Base-by-base conservation (phyloP, 1,140 invertebrate genomes). In the Thalassaphorura encarpata region DNA sequence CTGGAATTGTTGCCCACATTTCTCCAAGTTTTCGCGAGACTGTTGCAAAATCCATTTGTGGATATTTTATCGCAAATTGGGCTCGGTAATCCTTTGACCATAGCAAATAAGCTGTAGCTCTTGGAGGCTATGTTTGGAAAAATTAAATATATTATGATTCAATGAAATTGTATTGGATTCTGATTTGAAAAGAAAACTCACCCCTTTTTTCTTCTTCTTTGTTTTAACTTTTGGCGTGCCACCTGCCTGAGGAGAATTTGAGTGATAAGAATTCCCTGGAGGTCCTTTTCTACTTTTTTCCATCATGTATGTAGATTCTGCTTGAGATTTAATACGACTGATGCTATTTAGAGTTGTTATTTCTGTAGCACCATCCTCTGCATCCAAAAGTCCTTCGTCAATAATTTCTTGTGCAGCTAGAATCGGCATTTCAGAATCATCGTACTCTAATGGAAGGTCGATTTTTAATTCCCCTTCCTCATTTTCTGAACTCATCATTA, bases 51-150 rank as follows among this genome's bases (percentile, higher is more conserved):
- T 90, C 81, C 74, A 89, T 79, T 61, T 84, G 80, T 16, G 87
- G 85, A 73, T 82, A 77, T 65, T 81, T 77, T 56, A 79, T 75
- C 29, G 83, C 70, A 57, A 88, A 75, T 59, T 82, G 80, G 63
- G 83, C 81, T 43, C 88, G 76, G 29, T 85, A 78, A 67, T 89
- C 84, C 66, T 85, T 83, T 4, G 87, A 85, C 87, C 88, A 92
- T 64, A 92, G 73, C 81, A 88, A 89, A 71, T 92, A 93, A 1
- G 88, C 88, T 2, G 89, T 90, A n/a, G n/a, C n/a, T n/a, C n/a
- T n/a, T n/a, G n/a, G n/a, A n/a, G n/a, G n/a, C n/a, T n/a, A n/a
- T n/a, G n/a, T n/a, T n/a, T n/a, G n/a, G n/a, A n/a, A n/a, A n/a
- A n/a, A n/a, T n/a, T n/a, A n/a, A n/a, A n/a, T n/a, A n/a, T n/a